These are phyloP conservation scores for Hartigia nigra DNA, from an alignment of 2,888 invertebrate species.

Conservation along the genomic window DNA sequence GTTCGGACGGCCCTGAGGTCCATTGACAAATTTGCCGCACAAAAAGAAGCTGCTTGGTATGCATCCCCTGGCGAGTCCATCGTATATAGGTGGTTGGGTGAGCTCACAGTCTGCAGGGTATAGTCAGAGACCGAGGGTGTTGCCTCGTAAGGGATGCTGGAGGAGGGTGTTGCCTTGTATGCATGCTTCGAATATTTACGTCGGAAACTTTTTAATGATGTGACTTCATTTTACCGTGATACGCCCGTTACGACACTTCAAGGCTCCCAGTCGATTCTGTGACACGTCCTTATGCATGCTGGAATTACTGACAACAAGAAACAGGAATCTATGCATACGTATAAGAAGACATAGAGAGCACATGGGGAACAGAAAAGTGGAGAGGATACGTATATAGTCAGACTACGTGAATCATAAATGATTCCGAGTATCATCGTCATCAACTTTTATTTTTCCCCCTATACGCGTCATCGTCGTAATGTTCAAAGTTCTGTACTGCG, in stretches of 20 bases:
- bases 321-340: neutral
- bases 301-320: neutral
- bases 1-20: slow-evolving; percentile 35
- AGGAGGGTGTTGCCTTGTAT: slow-evolving; percentile 30
- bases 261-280: neutral
- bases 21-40: slow-evolving; percentile 52
- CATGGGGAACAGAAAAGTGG: neutral
- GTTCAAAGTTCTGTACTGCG: neutral
- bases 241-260: neutral
- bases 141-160: slow-evolving; percentile 27
- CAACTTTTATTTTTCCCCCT: neutral
- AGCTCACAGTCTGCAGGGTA: slow-evolving; percentile 21
- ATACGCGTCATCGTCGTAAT: neutral
- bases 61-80: slow-evolving; percentile 48
- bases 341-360: neutral
- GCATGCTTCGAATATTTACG: slow-evolving; percentile 27
- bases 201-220: slow-evolving; percentile 25
- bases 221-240: neutral
- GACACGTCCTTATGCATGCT: neutral
- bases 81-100: slow-evolving; percentile 18
- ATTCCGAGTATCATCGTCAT: neutral
- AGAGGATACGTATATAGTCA: neutral
- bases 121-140: slow-evolving; percentile 21
- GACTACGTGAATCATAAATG: neutral
- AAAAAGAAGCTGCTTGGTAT: slow-evolving; percentile 49